Conservation (phyloP, 2,888 invertebrate species). For the Ectropis crepuscularia region DNA sequence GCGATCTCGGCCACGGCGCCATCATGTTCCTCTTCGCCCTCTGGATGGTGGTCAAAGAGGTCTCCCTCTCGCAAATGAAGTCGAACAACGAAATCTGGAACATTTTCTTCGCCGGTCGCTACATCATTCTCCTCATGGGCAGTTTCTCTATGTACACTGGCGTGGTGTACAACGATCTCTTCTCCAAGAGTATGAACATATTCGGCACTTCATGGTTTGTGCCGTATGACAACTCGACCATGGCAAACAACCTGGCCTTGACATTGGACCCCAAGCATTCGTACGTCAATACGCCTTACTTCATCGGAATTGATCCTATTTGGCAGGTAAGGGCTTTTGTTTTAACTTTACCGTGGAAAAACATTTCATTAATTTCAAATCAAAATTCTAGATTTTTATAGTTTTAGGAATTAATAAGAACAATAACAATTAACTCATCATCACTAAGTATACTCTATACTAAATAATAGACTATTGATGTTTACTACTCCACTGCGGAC, state of each 20-base stretch:
- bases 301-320: constrained; percentile 93
- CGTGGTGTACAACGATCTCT: constrained; percentile 98
- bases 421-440: too few relatives aligned
- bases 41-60: constrained; percentile 93
- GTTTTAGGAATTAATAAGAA: too few relatives aligned
- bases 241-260: constrained; percentile 75
- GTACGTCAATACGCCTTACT: constrained; percentile 89
- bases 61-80: constrained; percentile 88
- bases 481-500: too few relatives aligned
- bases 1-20: constrained; percentile 95
- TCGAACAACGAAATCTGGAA: constrained; percentile 96
- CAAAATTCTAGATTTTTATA: too few relatives aligned
- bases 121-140: constrained; percentile 99
- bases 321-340: constrained; percentile 85
- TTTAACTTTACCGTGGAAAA: neutral
- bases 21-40: constrained; percentile 92
- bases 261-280: constrained; percentile 87
- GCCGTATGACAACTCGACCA: constrained; percentile 82
- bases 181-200: constrained; percentile 97
- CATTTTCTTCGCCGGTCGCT: constrained; percentile 98
- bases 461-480: too few relatives aligned
- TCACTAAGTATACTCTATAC: too few relatives aligned
- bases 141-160: constrained; percentile 99
- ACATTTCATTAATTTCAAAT: too few relatives aligned
- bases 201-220: constrained; percentile 95